Base-by-base conservation (phyloP, 2,888 invertebrate genomes). In the Eudemis profundana region DNA sequence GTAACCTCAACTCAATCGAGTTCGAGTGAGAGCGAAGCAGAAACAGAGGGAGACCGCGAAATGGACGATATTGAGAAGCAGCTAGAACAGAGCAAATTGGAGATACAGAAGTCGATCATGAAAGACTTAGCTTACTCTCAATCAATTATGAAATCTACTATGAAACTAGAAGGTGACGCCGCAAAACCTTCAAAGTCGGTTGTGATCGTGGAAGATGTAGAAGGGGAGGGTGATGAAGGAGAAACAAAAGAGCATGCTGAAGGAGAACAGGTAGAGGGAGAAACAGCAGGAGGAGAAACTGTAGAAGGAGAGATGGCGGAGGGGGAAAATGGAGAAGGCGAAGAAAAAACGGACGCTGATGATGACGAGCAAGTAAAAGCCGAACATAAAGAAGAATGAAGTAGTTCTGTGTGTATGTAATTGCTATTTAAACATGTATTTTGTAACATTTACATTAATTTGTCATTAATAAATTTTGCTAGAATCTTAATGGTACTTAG, bases 101-200 rank as follows among this genome's bases (percentile, higher is more conserved):
- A 89, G 66, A 83, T 86, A 50, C 88, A 87, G 65, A 91, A 83
- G 69, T 89, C 90, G 14, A 83, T 92, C 61, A 79, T 92, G 76
- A 87, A 84, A 73, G 90, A 89, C 66, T 75, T 90, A 33, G 84
- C 81, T 3, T 81, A 82, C 40, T 87, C 89, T 2, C 81, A 86
- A 64, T 73, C 85, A 0, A 77, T 78, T 63, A 65, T 73, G 2
- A 78, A 67, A 51, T 51, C 83, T 7, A 63, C 68, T 21, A 75
- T 76, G 23, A 75, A 73, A 8, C 60, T 53, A 0, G 68, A 68
- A 4, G n/a, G 21, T 4, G 27, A 36, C 0, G 46, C 3, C 4
- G 0, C 3, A n/a, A 76, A 61, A 62, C 66, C 64, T 19, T 75
- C 81, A 0, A 82, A 78, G 63, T 78, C 78, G 4, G 74, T 70